These are phyloP conservation scores for Agriopis leucophaearia DNA, from an alignment of 2,888 invertebrate species.

Conservation along the genomic window DNA sequence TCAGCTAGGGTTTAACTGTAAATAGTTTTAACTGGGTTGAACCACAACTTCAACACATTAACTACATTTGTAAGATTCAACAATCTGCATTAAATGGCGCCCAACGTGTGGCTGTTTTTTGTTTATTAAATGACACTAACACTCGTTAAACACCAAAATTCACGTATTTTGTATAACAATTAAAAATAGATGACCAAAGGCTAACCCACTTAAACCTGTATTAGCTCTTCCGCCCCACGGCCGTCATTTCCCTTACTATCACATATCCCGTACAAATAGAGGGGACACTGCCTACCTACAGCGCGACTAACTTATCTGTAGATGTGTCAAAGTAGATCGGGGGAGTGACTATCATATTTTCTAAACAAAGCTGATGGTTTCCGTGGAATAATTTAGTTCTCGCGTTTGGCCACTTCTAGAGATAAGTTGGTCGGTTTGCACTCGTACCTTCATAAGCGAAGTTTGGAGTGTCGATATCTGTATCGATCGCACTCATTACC, in stretches of 20 bases:
- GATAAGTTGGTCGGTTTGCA: conserved; percentile 1
- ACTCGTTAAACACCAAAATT: neutral
- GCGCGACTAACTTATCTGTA: neutral
- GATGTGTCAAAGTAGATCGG: neutral
- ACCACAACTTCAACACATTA: too few relatives aligned
- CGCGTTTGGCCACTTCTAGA: neutral
- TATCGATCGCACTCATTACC: conserved; percentile 75
- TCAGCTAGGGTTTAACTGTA: too few relatives aligned
- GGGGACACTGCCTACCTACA: conserved; percentile 47
- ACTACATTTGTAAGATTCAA: too few relatives aligned
- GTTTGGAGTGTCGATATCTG: conserved; percentile 81
- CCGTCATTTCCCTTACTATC: conserved; percentile 25
- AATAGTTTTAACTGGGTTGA: too few relatives aligned
- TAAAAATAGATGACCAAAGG: conserved; percentile 10
- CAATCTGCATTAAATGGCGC: neutral
- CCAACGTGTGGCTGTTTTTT: neutral
- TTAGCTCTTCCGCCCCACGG: conserved; percentile 11
- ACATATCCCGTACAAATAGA: conserved; percentile 45
- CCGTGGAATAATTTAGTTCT: neutral
- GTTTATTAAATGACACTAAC: neutral
- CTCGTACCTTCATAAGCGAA: conserved; percentile 69
- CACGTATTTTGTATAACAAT: neutral
- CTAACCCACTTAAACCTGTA: conserved; percentile 8
- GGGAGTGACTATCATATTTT: conserved; percentile 1
- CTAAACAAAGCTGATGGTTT: neutral